Conservation (phyloP, 1,140 invertebrate genomes). For the Aphidius ervi region DNA sequence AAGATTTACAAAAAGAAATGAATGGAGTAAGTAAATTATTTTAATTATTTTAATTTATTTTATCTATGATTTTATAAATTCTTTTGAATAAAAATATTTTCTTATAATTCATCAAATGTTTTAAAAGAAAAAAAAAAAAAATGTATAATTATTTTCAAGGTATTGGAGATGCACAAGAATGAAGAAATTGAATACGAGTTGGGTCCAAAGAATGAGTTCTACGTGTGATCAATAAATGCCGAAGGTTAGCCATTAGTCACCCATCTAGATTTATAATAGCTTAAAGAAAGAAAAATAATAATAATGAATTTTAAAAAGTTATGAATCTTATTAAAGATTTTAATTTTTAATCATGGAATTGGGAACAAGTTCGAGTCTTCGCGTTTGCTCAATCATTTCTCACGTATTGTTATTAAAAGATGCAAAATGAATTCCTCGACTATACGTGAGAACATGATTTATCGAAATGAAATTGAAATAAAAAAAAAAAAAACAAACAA, state of each 20-base stretch:
- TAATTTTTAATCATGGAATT: slow-evolving; percentile 46
- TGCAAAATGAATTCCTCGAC: slow-evolving; percentile 13
- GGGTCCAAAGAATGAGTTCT: slow-evolving; percentile 85
- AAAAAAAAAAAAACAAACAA: slow-evolving; percentile 16
- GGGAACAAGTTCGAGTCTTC: slow-evolving; percentile 46
- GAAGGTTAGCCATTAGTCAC: slow-evolving; percentile 19
- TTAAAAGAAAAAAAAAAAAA: too few species aligned
- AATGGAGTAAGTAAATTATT: slow-evolving; percentile 68
- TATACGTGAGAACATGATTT: slow-evolving; percentile 12
- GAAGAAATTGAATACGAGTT: slow-evolving; percentile 90
- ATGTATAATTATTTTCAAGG: slow-evolving; percentile 50
- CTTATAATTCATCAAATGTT: too few species aligned
- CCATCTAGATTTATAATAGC: slow-evolving; percentile 17
- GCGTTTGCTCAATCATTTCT: slow-evolving; percentile 19
- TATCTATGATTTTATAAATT: slow-evolving; percentile 1
- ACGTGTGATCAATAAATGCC: slow-evolving; percentile 53
- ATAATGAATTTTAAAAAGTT: slow-evolving; percentile 16
- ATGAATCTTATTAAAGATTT: slow-evolving; percentile 35
- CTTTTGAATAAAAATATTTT: slow-evolving; percentile 26
- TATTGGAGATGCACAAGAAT: slow-evolving; percentile 92
- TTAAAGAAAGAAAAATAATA: slow-evolving; percentile 21
- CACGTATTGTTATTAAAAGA: slow-evolving; percentile 16
- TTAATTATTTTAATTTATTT: slow-evolving; percentile 15
- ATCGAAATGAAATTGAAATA: slow-evolving; percentile 18
- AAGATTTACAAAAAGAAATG: slow-evolving; percentile 85